Evolutionary conservation across 2,888 invertebrate genomes (phyloP).

Genomic region (Pyrocoelia pectoralis): DNA sequence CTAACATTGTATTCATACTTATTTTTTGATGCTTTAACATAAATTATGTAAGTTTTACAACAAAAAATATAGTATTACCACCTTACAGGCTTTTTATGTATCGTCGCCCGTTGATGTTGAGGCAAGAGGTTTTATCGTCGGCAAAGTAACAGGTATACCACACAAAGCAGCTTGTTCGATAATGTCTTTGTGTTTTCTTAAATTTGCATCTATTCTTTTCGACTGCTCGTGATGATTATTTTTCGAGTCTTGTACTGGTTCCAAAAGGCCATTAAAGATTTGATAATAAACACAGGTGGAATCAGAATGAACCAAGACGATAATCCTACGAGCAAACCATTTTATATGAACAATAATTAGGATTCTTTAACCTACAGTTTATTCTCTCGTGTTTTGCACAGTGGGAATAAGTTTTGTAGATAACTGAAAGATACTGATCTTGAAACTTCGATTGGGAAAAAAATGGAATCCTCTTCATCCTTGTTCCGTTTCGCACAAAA

Average conservation of each 20-base stretch:
- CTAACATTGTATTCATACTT: constrained; percentile 39
- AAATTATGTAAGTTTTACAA: constrained; percentile 46
- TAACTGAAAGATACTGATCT: constrained; percentile 55
- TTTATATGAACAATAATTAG: no score
- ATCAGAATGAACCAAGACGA: constrained; percentile 58
- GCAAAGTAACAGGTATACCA: constrained; percentile 45
- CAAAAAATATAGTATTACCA: constrained; percentile 37
- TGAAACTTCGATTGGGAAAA: constrained; percentile 58
- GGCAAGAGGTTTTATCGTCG: not conserved
- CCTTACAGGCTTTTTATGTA: constrained; percentile 7
- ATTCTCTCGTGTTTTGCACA: constrained; percentile 7
- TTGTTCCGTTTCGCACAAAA: constrained; percentile 58
- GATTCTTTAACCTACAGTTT: constrained; percentile 32
- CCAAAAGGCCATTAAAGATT: constrained; percentile 52
- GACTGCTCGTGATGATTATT: constrained; percentile 45
- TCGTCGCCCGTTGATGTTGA: not conserved
- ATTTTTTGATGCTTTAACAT: constrained; percentile 48
- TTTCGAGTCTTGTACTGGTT: constrained; percentile 45
- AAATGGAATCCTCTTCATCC: constrained; percentile 52
- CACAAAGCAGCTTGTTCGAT: constrained; percentile 51
- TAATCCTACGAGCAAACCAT: constrained; percentile 45
- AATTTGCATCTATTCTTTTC: constrained; percentile 48
- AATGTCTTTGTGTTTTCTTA: constrained; percentile 46
- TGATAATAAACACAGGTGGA: constrained; percentile 62
- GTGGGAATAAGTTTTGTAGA: constrained; percentile 48